Conservation (phyloP, 1,140 invertebrate species). For the Ridgeia piscesae region DNA sequence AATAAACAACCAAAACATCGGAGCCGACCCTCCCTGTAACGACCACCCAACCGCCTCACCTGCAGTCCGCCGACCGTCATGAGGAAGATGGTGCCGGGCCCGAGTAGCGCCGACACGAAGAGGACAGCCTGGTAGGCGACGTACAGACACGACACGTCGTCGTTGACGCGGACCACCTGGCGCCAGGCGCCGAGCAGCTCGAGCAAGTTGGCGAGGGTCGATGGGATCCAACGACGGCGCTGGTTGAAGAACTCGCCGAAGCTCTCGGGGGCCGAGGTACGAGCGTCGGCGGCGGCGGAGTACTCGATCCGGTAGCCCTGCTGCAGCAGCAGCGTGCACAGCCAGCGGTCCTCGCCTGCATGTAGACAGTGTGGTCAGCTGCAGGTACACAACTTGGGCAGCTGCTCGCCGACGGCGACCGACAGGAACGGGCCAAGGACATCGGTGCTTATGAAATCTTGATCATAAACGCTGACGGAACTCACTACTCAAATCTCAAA, state of each 20-base stretch:
- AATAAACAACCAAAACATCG: too few relatives aligned
- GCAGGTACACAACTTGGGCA: too few relatives aligned
- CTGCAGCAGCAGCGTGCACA: slow-evolving; percentile 68
- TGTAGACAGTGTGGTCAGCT: neutral
- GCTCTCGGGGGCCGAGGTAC: slow-evolving; percentile 67
- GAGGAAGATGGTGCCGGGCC: slow-evolving; percentile 68
- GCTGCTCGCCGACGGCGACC: too few relatives aligned
- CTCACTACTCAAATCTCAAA: too few relatives aligned
- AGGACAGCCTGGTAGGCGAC: slow-evolving; percentile 61
- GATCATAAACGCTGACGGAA: too few relatives aligned
- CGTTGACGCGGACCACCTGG: slow-evolving; percentile 64
- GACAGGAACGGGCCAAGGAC: too few relatives aligned
- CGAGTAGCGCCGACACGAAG: slow-evolving; percentile 64
- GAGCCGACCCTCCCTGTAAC: neutral
- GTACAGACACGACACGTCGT: slow-evolving; percentile 66
- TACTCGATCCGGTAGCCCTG: slow-evolving; percentile 70
- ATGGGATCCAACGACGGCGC: slow-evolving; percentile 66
- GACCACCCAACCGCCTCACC: neutral
- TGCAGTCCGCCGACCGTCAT: slow-evolving; percentile 61
- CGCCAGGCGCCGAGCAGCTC: slow-evolving; percentile 65
- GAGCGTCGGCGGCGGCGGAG: slow-evolving; percentile 68
- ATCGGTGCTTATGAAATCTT: too few relatives aligned
- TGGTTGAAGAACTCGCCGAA: slow-evolving; percentile 64
- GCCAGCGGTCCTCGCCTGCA: slow-evolving; percentile 68
- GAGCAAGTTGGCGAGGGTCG: slow-evolving; percentile 70